phyloP scores from a whole-genome alignment of 1,140 invertebrate genomes.

The Eupristina koningsbergeri region DNA sequence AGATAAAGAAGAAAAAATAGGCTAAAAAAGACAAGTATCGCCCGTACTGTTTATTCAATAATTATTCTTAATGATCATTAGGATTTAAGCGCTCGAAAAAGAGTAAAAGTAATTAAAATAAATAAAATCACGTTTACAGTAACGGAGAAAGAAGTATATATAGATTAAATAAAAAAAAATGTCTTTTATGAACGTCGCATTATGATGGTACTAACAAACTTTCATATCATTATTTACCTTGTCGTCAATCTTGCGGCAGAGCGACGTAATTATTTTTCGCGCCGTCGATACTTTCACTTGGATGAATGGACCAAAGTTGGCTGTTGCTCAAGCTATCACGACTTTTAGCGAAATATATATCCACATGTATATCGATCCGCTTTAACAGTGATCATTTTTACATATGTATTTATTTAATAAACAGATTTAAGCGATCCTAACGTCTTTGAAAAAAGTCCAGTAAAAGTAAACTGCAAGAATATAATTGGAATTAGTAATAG shows the following conservation, averaged over 20 bases:
- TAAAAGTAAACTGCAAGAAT: background rate
- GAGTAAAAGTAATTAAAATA: constrained; percentile 45
- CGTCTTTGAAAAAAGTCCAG: constrained; percentile 25
- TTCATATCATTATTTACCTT: constrained; percentile 52
- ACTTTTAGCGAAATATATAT: constrained; percentile 39
- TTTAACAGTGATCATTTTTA: constrained; percentile 13
- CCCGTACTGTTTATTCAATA: constrained; percentile 50
- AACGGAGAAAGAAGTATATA: constrained; percentile 33
- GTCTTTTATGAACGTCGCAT: constrained; percentile 41
- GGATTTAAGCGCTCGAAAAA: constrained; percentile 41
- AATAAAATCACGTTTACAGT: constrained; percentile 46
- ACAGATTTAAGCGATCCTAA: background rate
- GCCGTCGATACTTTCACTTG: constrained; percentile 37
- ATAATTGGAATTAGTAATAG: background rate
- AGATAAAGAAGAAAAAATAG: constrained; percentile 30
- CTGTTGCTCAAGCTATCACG: constrained; percentile 41
- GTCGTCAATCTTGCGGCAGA: constrained; percentile 22
- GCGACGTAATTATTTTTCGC: constrained; percentile 45
- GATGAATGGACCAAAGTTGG: constrained; percentile 48
- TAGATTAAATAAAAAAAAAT: constrained; percentile 35
- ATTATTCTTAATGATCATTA: constrained; percentile 50
- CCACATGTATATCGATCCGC: constrained; percentile 17
- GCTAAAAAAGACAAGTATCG: constrained; percentile 34
- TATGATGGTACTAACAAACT: constrained; percentile 47
- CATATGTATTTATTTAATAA: constrained; percentile 2